These are phyloP conservation scores for Drosophila austrosaltans DNA, from an alignment of 2,888 invertebrate genomes.

Conservation along the genomic window DNA sequence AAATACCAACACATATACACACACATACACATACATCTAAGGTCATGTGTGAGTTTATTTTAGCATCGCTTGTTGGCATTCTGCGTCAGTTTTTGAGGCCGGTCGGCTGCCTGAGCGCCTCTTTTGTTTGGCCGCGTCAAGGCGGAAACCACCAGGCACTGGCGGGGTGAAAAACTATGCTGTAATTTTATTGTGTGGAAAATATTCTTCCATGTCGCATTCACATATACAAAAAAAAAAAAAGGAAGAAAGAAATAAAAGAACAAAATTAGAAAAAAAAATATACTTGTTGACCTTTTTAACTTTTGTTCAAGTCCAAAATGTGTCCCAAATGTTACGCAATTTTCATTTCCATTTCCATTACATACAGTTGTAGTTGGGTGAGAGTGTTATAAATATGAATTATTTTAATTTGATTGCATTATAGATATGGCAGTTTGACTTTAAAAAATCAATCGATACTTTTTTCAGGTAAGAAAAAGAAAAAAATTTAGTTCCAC, in stretches of 20 bases:
- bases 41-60: constrained; percentile 44
- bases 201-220: constrained; percentile 56
- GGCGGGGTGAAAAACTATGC: constrained; percentile 30
- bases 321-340: constrained; percentile 8
- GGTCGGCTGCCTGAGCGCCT: constrained; percentile 39
- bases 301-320: constrained; percentile 2
- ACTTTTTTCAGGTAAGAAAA: no score
- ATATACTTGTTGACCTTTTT: constrained; percentile 52
- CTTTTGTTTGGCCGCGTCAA: constrained; percentile 59
- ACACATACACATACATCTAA: constrained; percentile 14
- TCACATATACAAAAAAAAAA: constrained; percentile 22
- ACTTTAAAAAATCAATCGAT: background rate
- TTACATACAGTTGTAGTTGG: background rate
- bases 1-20: constrained; percentile 19
- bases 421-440: background rate
- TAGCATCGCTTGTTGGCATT: constrained; percentile 38
- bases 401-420: constrained; percentile 28
- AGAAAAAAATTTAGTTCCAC: no score
- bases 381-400: constrained; percentile 27
- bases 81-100: constrained; percentile 39
- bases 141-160: constrained; percentile 44
- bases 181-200: constrained; percentile 64
- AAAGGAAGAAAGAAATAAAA: background rate
- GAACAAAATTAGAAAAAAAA: background rate
- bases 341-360: background rate